Conservation (phyloP, 2,113 vertebrate species). For the Microtus oregoni region DNA sequence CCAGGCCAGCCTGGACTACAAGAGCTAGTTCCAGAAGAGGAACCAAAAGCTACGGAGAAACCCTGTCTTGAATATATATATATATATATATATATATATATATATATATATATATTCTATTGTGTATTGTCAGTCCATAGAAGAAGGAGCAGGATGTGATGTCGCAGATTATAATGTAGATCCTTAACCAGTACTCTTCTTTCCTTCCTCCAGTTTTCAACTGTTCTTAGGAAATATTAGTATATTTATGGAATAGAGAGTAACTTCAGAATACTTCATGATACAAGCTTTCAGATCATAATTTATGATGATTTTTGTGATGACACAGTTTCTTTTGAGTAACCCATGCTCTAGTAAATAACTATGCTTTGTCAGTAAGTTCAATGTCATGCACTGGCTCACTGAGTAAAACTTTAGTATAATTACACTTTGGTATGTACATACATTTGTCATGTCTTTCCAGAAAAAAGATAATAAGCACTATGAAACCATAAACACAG, state of each 20-base stretch:
- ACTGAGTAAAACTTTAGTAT: accelerated
- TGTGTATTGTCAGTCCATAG: too few species aligned
- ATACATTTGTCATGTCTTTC: neutral
- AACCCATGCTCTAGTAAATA: neutral
- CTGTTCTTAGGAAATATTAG: neutral
- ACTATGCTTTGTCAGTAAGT: too few species aligned
- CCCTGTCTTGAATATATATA: too few species aligned
- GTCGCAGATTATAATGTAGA: neutral
- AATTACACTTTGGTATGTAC: neutral
- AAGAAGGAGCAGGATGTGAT: neutral
- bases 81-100: too few species aligned
- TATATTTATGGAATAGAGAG: neutral
- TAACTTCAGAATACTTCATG: neutral
- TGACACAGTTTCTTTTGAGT: neutral
- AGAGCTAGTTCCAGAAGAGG: too few species aligned
- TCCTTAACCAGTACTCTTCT: neutral
- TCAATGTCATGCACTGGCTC: too few species aligned
- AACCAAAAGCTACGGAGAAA: too few species aligned
- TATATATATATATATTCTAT: too few species aligned
- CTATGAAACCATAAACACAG: neutral
- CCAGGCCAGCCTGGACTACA: too few species aligned
- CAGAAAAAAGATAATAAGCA: neutral
- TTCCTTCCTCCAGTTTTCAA: neutral
- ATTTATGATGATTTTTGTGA: neutral
- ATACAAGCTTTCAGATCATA: neutral